Percentiles rank a stretch among this genome's conserved stretches.
Conservation (phyloP, 2,113 vertebrate species). For the Halichoerus grypus region DNA sequence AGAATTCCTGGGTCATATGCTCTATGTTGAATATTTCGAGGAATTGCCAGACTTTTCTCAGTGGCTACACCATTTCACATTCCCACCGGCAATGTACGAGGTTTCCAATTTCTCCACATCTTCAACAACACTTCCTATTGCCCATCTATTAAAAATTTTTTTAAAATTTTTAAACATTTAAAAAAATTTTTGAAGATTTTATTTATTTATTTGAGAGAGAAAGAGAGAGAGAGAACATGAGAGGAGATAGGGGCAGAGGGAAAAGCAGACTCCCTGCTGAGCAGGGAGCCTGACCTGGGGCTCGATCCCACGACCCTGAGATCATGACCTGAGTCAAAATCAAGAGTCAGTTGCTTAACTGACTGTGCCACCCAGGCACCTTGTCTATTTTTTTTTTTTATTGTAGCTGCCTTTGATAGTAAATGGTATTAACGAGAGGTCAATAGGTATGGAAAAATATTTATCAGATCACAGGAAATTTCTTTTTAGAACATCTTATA, state of each 20-base stretch:
- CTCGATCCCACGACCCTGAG: too few relatives aligned
- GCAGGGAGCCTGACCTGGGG: too few relatives aligned
- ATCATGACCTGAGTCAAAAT: background rate
- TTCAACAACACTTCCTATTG: background rate
- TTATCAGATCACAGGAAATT: background rate
- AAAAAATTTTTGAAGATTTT: background rate
- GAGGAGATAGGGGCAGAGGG: too few relatives aligned
- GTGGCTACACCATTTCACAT: background rate
- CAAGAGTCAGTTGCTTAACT: background rate
- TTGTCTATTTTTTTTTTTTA: background rate
- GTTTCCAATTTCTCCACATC: background rate
- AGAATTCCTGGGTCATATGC: background rate
- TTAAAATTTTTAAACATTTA: too few relatives aligned
- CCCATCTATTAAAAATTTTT: background rate
- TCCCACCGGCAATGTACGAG: background rate
- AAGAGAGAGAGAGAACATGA: too few relatives aligned
- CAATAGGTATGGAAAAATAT: background rate
- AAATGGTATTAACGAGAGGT: background rate
- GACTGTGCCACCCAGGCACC: background rate
- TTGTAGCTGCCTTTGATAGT: background rate
- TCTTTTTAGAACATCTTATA: background rate
- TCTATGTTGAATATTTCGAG: conserved; percentile 27
- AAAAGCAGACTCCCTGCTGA: too few relatives aligned
- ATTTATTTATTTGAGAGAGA: too few relatives aligned
- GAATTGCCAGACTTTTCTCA: background rate